Base-by-base conservation (phyloP, 2,113 vertebrate species). In the Zosterops borbonicus region DNA sequence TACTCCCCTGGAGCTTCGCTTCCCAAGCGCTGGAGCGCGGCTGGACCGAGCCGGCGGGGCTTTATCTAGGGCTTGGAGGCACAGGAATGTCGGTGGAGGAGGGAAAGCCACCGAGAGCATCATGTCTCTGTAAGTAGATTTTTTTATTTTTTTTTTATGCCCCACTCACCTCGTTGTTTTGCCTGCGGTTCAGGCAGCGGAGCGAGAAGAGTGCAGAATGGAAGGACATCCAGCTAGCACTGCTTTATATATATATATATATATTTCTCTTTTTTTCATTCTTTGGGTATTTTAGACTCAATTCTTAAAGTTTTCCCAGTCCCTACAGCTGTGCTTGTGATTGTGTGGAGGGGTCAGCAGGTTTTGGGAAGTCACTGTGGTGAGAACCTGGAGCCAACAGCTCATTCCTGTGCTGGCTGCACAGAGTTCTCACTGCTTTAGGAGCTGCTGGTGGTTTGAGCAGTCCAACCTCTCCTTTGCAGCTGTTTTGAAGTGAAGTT, bases 51-150 rank as follows among this genome's bases (percentile, higher is more conserved):
- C 70, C 39, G 1, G 37, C 5, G 1, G 67, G 83, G 59, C 11
- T 81, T 81, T 76, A 50, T 70, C 90, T 11, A 11, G 85, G 63
- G 71, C 2, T 14, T 3, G 81, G 22, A 13, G 12, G 78, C 92
- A 53, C 82, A 20, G 95, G 90, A 93, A 94, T 92, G 87, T 22
- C 44, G 24, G 55, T 3, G 35, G 68, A 94, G 90, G 56, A 84
- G 83, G 88, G 80, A 90, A 58, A 64, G 65, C 29, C 35, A 3
- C 73, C 1, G 9, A 14, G 10, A 79, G 87, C 86, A 94, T 86
- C 85, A 96, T 97, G 96, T 84, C 80, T 91, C 76, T 79, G 96
- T 97, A 35, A 97, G 96, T 97, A 17, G 58, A 4, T 42, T 60
- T 83, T 29, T 33, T 24, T 37, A 5, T 4, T 3, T 50, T 10